Conservation (phyloP, 1,140 invertebrate genomes). For the Achatina immaculata region DNA sequence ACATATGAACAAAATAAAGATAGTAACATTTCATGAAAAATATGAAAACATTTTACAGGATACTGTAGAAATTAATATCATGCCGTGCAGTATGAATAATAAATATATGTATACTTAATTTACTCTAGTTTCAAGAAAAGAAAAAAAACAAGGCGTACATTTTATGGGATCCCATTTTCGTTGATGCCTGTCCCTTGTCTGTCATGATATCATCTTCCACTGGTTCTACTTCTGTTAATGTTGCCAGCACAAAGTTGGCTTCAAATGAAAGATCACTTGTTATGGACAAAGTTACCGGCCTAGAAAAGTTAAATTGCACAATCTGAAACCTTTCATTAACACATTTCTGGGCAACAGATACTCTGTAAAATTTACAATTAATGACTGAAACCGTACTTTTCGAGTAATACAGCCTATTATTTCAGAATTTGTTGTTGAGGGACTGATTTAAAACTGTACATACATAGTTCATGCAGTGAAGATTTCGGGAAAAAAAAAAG, state of each 20-base stretch:
- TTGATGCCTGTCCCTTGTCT: background rate
- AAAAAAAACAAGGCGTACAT: background rate
- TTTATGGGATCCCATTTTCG: background rate
- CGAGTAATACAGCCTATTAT: background rate
- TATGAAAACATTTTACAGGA: too few relatives aligned
- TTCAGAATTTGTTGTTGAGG: background rate
- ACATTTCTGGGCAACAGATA: background rate
- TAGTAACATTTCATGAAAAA: too few relatives aligned
- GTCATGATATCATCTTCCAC: too few relatives aligned
- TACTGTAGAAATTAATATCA: too few relatives aligned
- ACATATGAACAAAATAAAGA: too few relatives aligned
- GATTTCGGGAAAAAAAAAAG: too few relatives aligned
- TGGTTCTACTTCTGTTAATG: slow-evolving; percentile 73
- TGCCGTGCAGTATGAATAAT: too few relatives aligned
- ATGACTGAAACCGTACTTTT: background rate
- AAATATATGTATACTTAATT: too few relatives aligned
- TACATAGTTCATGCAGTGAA: too few relatives aligned
- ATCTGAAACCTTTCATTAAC: background rate
- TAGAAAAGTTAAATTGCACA: slow-evolving; percentile 54
- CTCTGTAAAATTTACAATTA: background rate
- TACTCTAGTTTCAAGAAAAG: too few relatives aligned
- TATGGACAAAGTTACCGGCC: slow-evolving; percentile 75
- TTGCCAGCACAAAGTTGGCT: slow-evolving; percentile 84
- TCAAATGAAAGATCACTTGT: slow-evolving; percentile 80
- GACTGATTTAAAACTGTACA: too few relatives aligned